phyloP scores from a whole-genome alignment of 1,140 invertebrate species.

The Nixonia krombeini region DNA sequence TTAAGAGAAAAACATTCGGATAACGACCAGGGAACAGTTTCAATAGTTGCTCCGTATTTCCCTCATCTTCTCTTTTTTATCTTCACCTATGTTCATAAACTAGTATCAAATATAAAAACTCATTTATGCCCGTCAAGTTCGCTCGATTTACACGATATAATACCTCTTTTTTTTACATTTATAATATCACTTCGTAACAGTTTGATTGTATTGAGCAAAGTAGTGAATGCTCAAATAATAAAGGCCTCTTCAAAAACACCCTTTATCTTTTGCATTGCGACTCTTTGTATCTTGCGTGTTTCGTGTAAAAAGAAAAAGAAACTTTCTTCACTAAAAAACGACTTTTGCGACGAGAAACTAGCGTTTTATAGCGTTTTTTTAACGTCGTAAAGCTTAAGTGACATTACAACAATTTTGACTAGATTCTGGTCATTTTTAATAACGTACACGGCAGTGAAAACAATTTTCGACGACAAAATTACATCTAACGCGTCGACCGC shows the following conservation, averaged over 20 bases:
- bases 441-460: slow-evolving; percentile 33
- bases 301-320: slow-evolving; percentile 29
- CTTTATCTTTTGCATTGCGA: slow-evolving; percentile 41
- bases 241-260: slow-evolving; percentile 56
- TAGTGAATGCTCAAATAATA: slow-evolving; percentile 56
- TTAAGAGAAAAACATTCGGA: slow-evolving; percentile 58
- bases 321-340: not conserved
- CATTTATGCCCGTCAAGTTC: slow-evolving; percentile 65
- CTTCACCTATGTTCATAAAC: slow-evolving; percentile 62
- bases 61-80: slow-evolving; percentile 36
- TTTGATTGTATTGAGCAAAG: slow-evolving; percentile 64
- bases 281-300: slow-evolving; percentile 26
- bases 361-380: slow-evolving; percentile 2
- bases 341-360: slow-evolving; percentile 22
- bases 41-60: slow-evolving; percentile 51
- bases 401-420: slow-evolving; percentile 65
- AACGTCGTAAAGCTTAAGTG: slow-evolving; percentile 47
- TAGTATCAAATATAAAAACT: slow-evolving; percentile 71
- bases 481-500: slow-evolving; percentile 14
- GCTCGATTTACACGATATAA: slow-evolving; percentile 64
- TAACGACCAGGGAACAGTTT: slow-evolving; percentile 58
- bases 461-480: slow-evolving; percentile 23
- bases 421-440: slow-evolving; percentile 56
- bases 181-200: slow-evolving; percentile 63
- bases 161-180: slow-evolving; percentile 60